A percentile compares a stretch with the other conserved stretches of the same genome.
Evolutionary conservation across 2,888 invertebrate genomes (phyloP).

Genomic region (Mallateleia sp.): DNA sequence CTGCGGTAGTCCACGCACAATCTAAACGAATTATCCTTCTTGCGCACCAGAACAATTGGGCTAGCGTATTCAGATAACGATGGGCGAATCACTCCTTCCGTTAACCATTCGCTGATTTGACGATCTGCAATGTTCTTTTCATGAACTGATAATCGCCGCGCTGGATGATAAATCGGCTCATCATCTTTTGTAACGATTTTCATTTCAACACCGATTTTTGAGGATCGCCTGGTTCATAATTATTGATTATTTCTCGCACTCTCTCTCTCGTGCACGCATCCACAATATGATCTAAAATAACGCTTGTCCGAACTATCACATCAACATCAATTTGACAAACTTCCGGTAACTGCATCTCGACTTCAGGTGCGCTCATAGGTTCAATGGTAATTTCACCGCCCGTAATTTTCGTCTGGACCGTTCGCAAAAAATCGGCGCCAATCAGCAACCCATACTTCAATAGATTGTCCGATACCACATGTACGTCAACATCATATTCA

Average conservation of each 20-base stretch:
- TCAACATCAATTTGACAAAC: neutral
- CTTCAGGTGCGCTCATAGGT: neutral
- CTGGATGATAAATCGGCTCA: neutral
- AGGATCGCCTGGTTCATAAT: neutral
- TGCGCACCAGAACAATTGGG: too few species aligned
- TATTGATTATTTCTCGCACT: neutral
- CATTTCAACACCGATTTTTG: neutral
- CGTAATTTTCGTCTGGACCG: neutral
- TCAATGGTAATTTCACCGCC: neutral
- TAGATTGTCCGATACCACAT: neutral
- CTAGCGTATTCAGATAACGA: too few species aligned
- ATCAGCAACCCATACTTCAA: neutral
- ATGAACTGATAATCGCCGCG: neutral
- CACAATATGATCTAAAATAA: neutral
- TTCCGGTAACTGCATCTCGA: neutral
- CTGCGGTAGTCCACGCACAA: too few species aligned
- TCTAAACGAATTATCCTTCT: too few species aligned
- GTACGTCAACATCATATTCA: neutral
- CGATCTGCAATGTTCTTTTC: neutral
- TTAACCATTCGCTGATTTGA: neutral
- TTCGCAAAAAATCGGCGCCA: constrained; percentile 10
- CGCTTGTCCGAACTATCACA: neutral
- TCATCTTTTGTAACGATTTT: neutral
- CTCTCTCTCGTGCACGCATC: neutral
- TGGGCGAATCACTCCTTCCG: neutral